Conservation (phyloP, 2,888 invertebrate species). For the Leptothorax acervorum region DNA sequence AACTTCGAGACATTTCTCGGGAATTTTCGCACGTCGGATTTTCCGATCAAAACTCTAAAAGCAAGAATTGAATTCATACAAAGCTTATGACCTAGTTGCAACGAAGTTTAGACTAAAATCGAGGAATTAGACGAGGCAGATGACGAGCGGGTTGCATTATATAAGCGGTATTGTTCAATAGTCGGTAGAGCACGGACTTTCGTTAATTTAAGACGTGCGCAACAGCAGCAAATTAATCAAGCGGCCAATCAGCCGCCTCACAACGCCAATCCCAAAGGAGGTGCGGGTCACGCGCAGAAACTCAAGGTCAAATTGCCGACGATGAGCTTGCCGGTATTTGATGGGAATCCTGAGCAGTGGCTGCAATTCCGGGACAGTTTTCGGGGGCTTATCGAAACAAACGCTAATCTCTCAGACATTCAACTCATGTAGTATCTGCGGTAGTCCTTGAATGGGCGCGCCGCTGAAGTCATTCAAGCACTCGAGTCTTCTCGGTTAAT, state of each 20-base stretch:
- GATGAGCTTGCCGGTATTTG: neutral
- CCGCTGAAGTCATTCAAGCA: neutral
- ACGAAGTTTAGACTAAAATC: neutral
- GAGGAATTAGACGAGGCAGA: neutral
- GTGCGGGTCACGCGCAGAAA: neutral
- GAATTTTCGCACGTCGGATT: neutral
- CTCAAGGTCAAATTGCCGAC: neutral
- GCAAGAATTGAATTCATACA: neutral
- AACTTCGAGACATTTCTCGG: neutral
- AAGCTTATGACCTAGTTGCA: neutral
- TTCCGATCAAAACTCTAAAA: neutral
- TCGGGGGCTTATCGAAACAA: neutral
- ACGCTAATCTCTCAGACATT: neutral
- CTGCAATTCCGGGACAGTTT: neutral
- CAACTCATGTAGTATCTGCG: neutral
- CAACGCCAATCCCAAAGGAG: too few relatives aligned
- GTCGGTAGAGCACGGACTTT: neutral
- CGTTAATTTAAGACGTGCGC: neutral
- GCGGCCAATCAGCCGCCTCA: neutral
- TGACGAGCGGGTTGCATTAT: too few relatives aligned
- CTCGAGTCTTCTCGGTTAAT: neutral
- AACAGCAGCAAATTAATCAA: neutral
- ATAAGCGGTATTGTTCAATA: neutral
- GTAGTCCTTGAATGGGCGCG: neutral
- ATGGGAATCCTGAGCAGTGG: neutral